phyloP scores from a whole-genome alignment of 2,113 vertebrate species.

The Geothlypis trichas region DNA sequence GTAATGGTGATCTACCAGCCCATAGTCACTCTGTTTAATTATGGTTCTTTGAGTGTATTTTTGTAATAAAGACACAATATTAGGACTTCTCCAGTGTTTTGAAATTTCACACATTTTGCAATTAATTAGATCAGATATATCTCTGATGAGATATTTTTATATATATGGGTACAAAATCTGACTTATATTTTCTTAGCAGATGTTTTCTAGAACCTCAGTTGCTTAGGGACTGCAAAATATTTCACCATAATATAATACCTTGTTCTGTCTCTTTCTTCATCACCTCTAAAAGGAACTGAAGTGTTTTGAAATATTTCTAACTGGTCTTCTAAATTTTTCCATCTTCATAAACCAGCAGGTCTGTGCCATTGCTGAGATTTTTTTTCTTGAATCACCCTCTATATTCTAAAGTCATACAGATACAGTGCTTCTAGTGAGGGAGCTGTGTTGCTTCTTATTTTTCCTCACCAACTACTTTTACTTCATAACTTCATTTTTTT shows the following conservation, averaged over 20 bases:
- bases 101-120: background rate
- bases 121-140: background rate
- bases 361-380: background rate
- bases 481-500: background rate
- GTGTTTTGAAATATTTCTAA: background rate
- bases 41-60: background rate
- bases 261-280: background rate
- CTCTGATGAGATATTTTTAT: background rate
- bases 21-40: background rate
- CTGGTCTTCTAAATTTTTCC: background rate
- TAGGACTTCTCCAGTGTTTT: background rate
- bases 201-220: background rate
- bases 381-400: background rate
- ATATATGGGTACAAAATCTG: background rate
- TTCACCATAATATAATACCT: background rate
- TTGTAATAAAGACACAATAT: background rate
- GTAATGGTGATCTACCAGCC: background rate
- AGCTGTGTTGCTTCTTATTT: background rate
- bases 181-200: background rate
- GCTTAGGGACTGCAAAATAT: background rate
- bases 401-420: background rate
- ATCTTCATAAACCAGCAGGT: background rate
- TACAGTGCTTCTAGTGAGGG: background rate
- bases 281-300: background rate
- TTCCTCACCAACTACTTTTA: background rate